Conservation (phyloP, 2,113 vertebrate genomes). For the Daubentonia madagascariensis region DNA sequence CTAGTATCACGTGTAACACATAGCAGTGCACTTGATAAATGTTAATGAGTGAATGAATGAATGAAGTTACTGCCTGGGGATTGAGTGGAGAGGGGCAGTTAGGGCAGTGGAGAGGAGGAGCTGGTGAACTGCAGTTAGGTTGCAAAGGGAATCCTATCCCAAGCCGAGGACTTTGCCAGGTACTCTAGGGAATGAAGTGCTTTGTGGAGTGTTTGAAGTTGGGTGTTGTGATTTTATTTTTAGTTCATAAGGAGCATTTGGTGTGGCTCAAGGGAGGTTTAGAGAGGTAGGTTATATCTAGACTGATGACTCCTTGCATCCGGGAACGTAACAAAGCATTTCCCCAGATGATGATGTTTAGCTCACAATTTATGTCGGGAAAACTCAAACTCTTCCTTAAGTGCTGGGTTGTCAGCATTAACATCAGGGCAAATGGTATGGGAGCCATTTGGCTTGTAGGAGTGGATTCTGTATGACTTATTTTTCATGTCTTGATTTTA, state of each 20-base stretch:
- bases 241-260: neutral
- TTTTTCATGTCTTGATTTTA: neutral
- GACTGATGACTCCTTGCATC: rapidly evolving
- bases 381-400: neutral
- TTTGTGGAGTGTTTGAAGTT: neutral
- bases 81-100: rapidly evolving
- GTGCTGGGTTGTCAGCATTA: neutral
- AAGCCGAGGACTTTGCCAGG: neutral
- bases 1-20: neutral
- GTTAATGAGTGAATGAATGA: neutral
- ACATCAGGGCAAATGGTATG: neutral
- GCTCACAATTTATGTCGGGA: neutral
- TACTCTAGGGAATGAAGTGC: neutral
- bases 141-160: neutral
- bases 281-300: neutral
- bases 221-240: too few relatives aligned
- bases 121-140: neutral
- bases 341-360: neutral
- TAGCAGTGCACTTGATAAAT: neutral
- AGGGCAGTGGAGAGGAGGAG: neutral
- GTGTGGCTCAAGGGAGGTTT: neutral
- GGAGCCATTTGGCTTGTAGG: neutral
- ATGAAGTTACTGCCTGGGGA: rapidly evolving
- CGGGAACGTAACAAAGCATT: neutral
- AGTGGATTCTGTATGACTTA: neutral